Conservation (phyloP, 2,888 invertebrate genomes). For the Drosophila mulleri region DNA sequence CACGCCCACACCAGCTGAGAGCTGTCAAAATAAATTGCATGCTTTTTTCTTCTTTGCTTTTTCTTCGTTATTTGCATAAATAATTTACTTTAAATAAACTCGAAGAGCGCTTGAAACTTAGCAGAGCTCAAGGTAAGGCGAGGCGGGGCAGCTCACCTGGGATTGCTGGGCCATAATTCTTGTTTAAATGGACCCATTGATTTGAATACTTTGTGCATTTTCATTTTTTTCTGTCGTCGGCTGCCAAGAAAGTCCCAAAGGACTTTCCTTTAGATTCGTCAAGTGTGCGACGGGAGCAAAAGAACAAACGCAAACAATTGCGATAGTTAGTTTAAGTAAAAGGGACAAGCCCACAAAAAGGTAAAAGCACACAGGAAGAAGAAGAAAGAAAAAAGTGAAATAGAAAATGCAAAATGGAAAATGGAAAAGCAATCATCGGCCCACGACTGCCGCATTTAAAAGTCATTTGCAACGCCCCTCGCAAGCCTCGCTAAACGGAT, state of each 20-base stretch:
- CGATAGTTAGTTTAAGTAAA: constrained; percentile 59
- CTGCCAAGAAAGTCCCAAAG: constrained; percentile 37
- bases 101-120: constrained; percentile 58
- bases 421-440: constrained; percentile 52
- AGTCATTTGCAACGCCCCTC: constrained; percentile 76
- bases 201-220: constrained; percentile 71
- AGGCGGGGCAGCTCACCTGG: constrained; percentile 42
- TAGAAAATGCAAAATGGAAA: constrained; percentile 11
- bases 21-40: constrained; percentile 68
- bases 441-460: constrained; percentile 69
- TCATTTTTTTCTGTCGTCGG: constrained; percentile 5
- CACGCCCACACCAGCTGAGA: constrained; percentile 5
- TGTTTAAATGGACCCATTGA: constrained; percentile 65
- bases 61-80: constrained; percentile 72
- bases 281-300: constrained; percentile 41
- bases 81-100: constrained; percentile 80
- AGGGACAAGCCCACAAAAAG: constrained; percentile 24
- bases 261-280: constrained; percentile 54
- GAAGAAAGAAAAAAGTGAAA: not conserved
- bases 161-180: constrained; percentile 63
- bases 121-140: constrained; percentile 24
- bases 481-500: constrained; percentile 61
- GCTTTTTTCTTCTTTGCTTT: constrained; percentile 11
- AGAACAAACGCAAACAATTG: constrained; percentile 56
- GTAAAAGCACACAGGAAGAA: not conserved